These are phyloP conservation scores for Rhinoraja longicauda DNA, from an alignment of 2,797 vertebrate species.

Conservation along the genomic window DNA sequence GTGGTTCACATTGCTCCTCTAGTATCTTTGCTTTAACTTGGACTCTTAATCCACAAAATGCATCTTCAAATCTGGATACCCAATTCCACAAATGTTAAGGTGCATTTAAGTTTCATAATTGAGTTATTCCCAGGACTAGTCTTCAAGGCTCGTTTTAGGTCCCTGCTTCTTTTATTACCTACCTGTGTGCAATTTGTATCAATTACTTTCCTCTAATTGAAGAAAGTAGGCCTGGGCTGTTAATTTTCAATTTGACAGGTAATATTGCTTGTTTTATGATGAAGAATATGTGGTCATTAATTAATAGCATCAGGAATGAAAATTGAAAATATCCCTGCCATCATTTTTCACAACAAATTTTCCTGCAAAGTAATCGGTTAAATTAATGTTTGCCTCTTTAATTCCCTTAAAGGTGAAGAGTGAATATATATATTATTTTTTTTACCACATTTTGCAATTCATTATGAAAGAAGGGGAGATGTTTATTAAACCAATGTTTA, in stretches of 20 bases:
- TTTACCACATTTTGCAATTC: background rate
- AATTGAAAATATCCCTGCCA: background rate
- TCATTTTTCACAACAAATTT: background rate
- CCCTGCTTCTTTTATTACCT: background rate
- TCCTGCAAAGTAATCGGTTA: background rate
- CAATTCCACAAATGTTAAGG: background rate
- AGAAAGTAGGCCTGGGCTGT: background rate
- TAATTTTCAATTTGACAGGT: conserved; percentile 19
- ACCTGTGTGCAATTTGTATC: background rate
- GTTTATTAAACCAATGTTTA: background rate
- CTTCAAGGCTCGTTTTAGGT: background rate
- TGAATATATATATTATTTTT: background rate
- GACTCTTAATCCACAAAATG: background rate
- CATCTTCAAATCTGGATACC: background rate
- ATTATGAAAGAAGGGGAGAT: background rate
- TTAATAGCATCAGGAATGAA: conserved; percentile 21
- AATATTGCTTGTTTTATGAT: conserved; percentile 18
- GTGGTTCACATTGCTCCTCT: too few relatives aligned
- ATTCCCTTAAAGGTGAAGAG: background rate
- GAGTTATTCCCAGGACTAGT: background rate
- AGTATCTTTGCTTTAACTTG: background rate
- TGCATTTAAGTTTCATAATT: background rate
- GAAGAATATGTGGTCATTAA: background rate
- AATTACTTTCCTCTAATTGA: background rate
- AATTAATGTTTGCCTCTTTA: conserved; percentile 26